These are phyloP conservation scores for Noctua janthe DNA, from an alignment of 2,888 invertebrate species.

Conservation along the genomic window DNA sequence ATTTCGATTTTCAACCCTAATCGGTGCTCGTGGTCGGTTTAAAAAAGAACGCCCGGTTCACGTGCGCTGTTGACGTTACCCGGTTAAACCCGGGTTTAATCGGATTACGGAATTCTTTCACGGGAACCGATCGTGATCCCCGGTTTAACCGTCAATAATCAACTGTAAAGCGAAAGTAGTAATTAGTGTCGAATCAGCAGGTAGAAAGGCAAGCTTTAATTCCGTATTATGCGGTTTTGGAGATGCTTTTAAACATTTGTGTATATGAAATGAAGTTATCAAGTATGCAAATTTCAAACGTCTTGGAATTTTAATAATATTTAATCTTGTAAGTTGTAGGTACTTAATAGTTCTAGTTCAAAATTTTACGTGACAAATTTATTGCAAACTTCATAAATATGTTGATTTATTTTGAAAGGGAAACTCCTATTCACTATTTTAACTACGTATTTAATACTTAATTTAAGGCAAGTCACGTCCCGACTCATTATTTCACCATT, in stretches of 20 bases:
- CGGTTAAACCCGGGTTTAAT: constrained; percentile 64
- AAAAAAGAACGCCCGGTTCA: constrained; percentile 45
- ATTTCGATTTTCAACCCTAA: constrained; percentile 49
- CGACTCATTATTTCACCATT: constrained; percentile 52
- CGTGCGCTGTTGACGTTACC: constrained; percentile 53
- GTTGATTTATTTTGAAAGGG: constrained; percentile 54
- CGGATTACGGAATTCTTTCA: constrained; percentile 69
- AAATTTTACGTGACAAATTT: constrained; percentile 3
- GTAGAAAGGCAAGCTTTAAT: constrained; percentile 58
- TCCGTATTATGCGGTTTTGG: constrained; percentile 54
- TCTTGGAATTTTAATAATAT: not conserved
- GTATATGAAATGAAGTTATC: not conserved
- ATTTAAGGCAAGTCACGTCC: constrained; percentile 63
- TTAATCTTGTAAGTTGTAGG: not conserved
- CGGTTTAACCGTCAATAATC: constrained; percentile 69
- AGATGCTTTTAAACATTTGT: not conserved
- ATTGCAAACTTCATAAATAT: constrained; percentile 51
- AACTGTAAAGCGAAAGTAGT: constrained; percentile 72
- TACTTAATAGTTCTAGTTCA: not conserved
- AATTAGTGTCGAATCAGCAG: constrained; percentile 75
- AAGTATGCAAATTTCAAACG: not conserved
- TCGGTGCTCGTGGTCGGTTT: constrained; percentile 45
- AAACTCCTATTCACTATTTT: constrained; percentile 49
- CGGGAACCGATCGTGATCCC: constrained; percentile 66
- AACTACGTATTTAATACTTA: constrained; percentile 47